These are phyloP conservation scores for Asarcornis scutulata DNA, from an alignment of 2,113 vertebrate genomes.

Conservation along the genomic window DNA sequence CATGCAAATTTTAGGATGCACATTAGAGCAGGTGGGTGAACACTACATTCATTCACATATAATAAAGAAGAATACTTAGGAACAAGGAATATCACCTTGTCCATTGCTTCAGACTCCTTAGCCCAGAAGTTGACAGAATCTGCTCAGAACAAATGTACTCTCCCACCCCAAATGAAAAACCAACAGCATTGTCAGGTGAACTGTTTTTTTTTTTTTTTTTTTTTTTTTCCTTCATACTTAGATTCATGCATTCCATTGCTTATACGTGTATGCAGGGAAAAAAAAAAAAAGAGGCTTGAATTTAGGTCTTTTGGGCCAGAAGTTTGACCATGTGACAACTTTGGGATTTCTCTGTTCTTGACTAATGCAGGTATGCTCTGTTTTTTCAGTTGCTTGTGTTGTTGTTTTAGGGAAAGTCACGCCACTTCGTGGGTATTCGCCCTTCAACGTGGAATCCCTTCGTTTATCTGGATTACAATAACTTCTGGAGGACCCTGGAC, in stretches of 20 bases:
- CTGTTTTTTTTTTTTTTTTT: not conserved
- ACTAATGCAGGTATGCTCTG: not conserved
- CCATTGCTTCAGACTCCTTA: not conserved
- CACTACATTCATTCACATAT: not conserved
- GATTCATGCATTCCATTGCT: not conserved
- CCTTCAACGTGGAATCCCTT: conserved; percentile 82
- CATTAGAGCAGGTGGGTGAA: not conserved
- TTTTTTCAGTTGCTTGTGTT: not conserved
- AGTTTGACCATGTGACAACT: not conserved
- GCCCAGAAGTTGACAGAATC: not conserved
- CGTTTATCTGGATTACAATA: conserved; percentile 81
- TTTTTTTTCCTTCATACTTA: not conserved
- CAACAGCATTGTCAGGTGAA: not conserved
- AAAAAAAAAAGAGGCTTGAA: no score
- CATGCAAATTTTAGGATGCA: not conserved
- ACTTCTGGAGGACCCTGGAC: conserved; percentile 83
- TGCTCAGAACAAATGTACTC: not conserved
- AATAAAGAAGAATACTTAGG: not conserved
- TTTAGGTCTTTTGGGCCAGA: not conserved
- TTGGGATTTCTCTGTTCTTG: not conserved
- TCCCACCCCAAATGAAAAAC: not conserved
- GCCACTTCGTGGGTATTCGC: conserved; percentile 48
- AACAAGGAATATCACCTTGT: not conserved
- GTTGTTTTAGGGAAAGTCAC: conserved; percentile 76
- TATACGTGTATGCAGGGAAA: not conserved